Base-by-base conservation (phyloP, 2,888 invertebrate genomes). In the Bembecia ichneumoniformis region DNA sequence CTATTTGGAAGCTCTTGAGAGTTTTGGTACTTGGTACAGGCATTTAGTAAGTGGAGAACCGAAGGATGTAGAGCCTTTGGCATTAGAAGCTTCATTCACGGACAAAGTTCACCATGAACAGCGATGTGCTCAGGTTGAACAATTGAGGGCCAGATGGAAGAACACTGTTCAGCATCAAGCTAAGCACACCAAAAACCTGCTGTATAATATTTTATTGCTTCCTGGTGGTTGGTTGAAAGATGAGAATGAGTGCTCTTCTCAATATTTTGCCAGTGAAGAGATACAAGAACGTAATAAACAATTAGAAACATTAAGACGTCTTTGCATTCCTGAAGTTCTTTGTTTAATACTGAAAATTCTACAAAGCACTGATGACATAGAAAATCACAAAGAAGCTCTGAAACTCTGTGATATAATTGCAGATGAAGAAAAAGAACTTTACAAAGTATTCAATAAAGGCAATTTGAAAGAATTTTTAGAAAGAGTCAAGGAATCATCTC, bases 171-270 rank as follows among this genome's bases (percentile, higher is more conserved):
- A 89, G 47, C 91, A 92, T 62, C 94, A 94, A 66, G 92, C 94
- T 0, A 88, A 90, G 82, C 92, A 91, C 50, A 93, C 95, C 0
- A 93, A 93, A 61, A 92, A 92, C 54, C 88, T 93, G 48, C 84
- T 98, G 5, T 96, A 94, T 76, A 96, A 97, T 77, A 93, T 97
- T 0, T 73, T 98, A 36, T 74, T 96, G 9, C 97, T 98, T 71
- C 95, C 96, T 3, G 94, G 95, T 60, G 96, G 97, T 3, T 98
- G 97, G 97, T 88, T 98, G 52, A 90, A 91, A 45, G 96, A 96
- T 71, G 88, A 90, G 13, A 88, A 76, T 57, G 87, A 88, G 46
- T 77, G 87, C 14, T 83, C 87, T 49, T 88, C 87, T 52, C 58
- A 65, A 4, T 82, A 79, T 17, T 84, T 74, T 35, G 80, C 69